Evolutionary conservation across 1,140 invertebrate genomes (phyloP).

Genomic region (Triops cancriformis): DNA sequence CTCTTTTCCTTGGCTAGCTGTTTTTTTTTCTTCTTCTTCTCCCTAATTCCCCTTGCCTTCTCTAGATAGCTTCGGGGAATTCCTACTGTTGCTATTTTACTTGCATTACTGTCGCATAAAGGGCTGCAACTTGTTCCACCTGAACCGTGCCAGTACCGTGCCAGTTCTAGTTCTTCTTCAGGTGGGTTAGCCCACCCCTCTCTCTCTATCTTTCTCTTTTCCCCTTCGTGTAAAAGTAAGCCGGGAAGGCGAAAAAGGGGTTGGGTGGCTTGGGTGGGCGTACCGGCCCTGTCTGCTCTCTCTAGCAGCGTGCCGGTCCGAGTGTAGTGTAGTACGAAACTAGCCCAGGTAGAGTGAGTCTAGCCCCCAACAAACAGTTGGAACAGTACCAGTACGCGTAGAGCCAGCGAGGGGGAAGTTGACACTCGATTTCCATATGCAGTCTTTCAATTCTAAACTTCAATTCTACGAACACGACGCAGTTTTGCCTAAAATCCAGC

Average conservation of each 20-base stretch:
- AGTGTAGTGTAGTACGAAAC: not conserved
- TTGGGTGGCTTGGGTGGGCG: not conserved
- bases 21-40: too few species aligned
- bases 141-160: not conserved
- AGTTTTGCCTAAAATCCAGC: too few species aligned
- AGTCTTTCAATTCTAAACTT: not conserved
- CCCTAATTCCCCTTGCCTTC: too few species aligned
- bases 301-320: not conserved
- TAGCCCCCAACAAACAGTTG: not conserved
- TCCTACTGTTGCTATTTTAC: not conserved
- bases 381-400: constrained; percentile 8
- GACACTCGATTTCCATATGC: not conserved
- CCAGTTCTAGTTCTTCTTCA: not conserved
- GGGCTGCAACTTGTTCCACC: not conserved
- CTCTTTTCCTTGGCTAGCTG: not conserved
- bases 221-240: too few species aligned
- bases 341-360: not conserved
- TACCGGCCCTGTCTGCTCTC: not conserved
- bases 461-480: too few species aligned
- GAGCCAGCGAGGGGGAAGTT: constrained; percentile 1
- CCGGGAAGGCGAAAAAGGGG: not conserved
- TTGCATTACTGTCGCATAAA: not conserved
- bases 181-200: not conserved
- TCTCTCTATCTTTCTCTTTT: too few species aligned
- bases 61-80: not conserved